Conservation (phyloP, 2,797 vertebrate species). For the Scarus forsteni region DNA sequence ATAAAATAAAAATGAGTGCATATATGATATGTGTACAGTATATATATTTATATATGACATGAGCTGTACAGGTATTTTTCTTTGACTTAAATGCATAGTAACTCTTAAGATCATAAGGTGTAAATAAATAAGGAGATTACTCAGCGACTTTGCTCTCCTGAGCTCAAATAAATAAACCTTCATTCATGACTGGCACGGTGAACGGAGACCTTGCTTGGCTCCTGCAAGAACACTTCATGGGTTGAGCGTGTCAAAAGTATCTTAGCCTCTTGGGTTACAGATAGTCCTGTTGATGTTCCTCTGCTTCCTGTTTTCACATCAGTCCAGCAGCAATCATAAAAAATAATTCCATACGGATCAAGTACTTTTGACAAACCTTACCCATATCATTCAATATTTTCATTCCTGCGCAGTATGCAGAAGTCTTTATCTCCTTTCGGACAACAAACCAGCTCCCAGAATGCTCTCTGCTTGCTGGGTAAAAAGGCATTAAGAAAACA, state of each 20-base stretch:
- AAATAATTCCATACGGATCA: not conserved
- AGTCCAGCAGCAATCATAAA: not conserved
- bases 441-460: constrained; percentile 43
- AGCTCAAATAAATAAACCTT: constrained; percentile 79
- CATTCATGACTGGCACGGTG: constrained; percentile 57
- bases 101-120: constrained; percentile 76
- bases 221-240: constrained; percentile 18
- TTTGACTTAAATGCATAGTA: constrained; percentile 81
- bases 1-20: constrained; percentile 69
- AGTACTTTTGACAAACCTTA: constrained; percentile 37
- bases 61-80: constrained; percentile 68
- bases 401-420: constrained; percentile 16
- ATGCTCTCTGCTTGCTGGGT: constrained; percentile 38
- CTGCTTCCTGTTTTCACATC: constrained; percentile 15
- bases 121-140: constrained; percentile 83
- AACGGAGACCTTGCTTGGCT: constrained; percentile 13
- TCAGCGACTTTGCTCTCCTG: constrained; percentile 76
- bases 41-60: constrained; percentile 70
- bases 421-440: constrained; percentile 19
- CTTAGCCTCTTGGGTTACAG: constrained; percentile 6
- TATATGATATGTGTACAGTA: constrained; percentile 73
- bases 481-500: constrained; percentile 31
- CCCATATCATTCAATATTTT: constrained; percentile 10
- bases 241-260: constrained; percentile 41
- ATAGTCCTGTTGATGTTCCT: constrained; percentile 12